Evolutionary conservation across 1,140 invertebrate species (phyloP).

Genomic region (Eupristina koningsbergeri): DNA sequence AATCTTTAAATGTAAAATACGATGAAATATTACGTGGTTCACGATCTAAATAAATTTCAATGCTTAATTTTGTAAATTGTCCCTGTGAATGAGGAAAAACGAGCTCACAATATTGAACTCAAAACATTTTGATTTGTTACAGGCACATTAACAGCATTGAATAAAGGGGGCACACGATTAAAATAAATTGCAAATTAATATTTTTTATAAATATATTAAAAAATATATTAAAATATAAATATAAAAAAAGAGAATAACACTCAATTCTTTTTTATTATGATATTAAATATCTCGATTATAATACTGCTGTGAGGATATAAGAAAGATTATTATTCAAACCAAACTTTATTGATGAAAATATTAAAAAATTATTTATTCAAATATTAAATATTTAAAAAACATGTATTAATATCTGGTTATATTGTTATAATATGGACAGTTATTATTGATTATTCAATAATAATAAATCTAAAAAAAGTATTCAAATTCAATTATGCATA

Average conservation of each 20-base stretch:
- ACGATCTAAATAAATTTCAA: too few relatives aligned
- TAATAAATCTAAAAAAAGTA: conserved; percentile 12
- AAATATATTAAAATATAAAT: neutral
- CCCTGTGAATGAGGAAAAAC: too few relatives aligned
- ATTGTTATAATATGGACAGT: neutral
- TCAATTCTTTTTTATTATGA: neutral
- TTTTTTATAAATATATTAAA: too few relatives aligned
- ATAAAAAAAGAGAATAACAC: neutral
- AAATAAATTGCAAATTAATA: too few relatives aligned
- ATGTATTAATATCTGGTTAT: neutral
- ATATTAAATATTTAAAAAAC: neutral
- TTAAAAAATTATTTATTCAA: neutral
- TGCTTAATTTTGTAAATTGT: too few relatives aligned
- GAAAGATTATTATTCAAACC: too few relatives aligned
- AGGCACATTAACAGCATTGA: too few relatives aligned
- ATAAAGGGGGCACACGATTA: too few relatives aligned
- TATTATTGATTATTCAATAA: neutral
- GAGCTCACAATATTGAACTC: too few relatives aligned
- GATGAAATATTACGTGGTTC: neutral
- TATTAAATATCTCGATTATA: neutral
- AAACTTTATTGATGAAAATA: too few relatives aligned
- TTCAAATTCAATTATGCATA: conserved; percentile 27
- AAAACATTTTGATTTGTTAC: too few relatives aligned
- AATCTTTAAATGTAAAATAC: neutral
- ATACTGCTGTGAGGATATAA: neutral